Conservation (phyloP, 2,113 vertebrate genomes). For the Cyanistes caeruleus region DNA sequence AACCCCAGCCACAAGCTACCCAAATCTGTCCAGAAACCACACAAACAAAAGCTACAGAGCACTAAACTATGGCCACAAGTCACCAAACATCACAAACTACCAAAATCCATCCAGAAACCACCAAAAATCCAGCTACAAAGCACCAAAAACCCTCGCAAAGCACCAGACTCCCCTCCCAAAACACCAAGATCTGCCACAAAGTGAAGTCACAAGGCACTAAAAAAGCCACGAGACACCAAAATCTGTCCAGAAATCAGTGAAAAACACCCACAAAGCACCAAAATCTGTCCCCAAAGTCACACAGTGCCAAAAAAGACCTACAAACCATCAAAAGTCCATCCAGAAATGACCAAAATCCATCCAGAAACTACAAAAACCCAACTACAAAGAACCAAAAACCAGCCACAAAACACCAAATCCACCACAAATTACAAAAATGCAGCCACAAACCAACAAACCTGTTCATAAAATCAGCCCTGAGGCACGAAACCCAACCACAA, state of each 20-base stretch:
- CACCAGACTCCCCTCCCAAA: not conserved
- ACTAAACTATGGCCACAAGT: not conserved
- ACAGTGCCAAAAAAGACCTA: not conserved
- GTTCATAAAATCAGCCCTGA: not conserved
- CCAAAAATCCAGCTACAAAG: not conserved
- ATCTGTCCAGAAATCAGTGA: not conserved
- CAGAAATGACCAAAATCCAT: not conserved
- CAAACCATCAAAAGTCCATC: not conserved
- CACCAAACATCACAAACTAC: not conserved
- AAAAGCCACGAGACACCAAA: not conserved
- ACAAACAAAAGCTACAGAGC: not conserved
- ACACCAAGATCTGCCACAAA: not conserved
- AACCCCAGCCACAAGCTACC: not conserved
- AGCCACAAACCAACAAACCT: not conserved
- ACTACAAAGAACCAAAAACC: not conserved
- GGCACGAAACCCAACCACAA: not conserved
- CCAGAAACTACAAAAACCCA: accelerated
- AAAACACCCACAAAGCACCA: not conserved
- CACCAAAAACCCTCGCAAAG: not conserved
- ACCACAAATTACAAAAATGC: not conserved
- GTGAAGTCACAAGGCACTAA: too few species aligned
- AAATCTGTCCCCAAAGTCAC: not conserved
- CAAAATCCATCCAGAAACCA: not conserved
- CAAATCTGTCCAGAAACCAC: not conserved
- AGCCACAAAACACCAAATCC: not conserved